A percentile compares a stretch with the other conserved stretches of the same genome.
phyloP scores from a whole-genome alignment of 2,113 vertebrate genomes.

The Myiozetetes cayanensis region DNA sequence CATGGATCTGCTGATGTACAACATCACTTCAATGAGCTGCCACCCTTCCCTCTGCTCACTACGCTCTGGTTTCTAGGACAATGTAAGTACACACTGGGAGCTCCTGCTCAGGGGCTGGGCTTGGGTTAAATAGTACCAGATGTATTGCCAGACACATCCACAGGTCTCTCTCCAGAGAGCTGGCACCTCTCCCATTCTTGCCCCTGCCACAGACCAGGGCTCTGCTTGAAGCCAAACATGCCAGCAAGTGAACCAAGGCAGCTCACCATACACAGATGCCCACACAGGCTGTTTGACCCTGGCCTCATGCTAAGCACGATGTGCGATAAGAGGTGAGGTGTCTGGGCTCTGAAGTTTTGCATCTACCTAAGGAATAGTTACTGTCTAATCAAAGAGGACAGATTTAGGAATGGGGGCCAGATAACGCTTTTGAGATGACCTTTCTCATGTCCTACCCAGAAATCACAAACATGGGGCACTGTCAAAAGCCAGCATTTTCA shows the following conservation, averaged over 20 bases:
- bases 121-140: background rate
- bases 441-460: background rate
- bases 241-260: background rate
- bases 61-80: background rate
- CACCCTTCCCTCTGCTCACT: background rate
- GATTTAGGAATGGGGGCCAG: background rate
- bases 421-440: background rate
- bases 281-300: background rate
- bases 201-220: background rate
- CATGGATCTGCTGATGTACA: background rate
- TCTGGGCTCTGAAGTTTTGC: background rate
- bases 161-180: background rate
- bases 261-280: background rate
- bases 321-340: background rate
- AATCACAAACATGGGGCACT: background rate
- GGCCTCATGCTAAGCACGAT: background rate
- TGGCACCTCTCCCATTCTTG: background rate
- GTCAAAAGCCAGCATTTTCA: background rate
- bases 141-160: background rate
- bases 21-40: background rate
- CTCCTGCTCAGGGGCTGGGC: background rate
- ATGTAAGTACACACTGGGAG: background rate
- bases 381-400: background rate
- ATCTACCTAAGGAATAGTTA: background rate
- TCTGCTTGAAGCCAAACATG: background rate